Evolutionary conservation across 1,140 invertebrate genomes (phyloP), one percentile per base, ranked within the genome.

Genomic region (Limonius californicus): DNA sequence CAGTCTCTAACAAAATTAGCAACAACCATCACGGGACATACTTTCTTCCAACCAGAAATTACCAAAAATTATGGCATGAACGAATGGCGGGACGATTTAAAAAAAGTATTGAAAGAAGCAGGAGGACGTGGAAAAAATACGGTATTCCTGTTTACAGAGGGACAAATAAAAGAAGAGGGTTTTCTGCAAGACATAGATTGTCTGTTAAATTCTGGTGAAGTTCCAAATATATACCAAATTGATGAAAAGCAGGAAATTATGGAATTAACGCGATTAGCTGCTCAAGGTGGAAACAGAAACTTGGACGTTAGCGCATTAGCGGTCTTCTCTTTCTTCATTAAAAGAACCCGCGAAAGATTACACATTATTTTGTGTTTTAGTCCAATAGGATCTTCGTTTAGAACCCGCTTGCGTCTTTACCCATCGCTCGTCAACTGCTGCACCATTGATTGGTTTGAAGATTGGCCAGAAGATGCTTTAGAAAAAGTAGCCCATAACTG

Each of bases 381-480:
- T 77, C 94, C 95, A 0, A 91, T 96, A 65, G 91, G 93, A 0
- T 87, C 89, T 68, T 83, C 88, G 0, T 92, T 97, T 72, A 81
- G 92, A 54, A 88, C 84, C 47, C 80, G 92, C 47, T 78, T 97
- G 1, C 80, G 92, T 50, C 81, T 95, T 56, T 97, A 94, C 80
- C 95, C 95, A 0, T 92, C 93, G 12, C 79, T 98, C 18, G 89
- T 97, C 0, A 97, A 95, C 74, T 96, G 93, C 74, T 97, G 94
- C 73, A 97, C 94, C 6, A 95, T 97, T 63, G 93, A 97, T 77
- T 97, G 93, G 92, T 97, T 92, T 74, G 87, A 95, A 74, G 88
- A 87, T 45, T 97, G 94, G 94, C 94, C 94, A 0, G 89, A 93
- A 77, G 91, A 95, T 76, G 92, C 94, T 1, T 78, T 97, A 14